These are phyloP conservation scores for Protobothrops mucrosquamatus DNA, from an alignment of 2,113 vertebrate genomes.

Conservation along the genomic window DNA sequence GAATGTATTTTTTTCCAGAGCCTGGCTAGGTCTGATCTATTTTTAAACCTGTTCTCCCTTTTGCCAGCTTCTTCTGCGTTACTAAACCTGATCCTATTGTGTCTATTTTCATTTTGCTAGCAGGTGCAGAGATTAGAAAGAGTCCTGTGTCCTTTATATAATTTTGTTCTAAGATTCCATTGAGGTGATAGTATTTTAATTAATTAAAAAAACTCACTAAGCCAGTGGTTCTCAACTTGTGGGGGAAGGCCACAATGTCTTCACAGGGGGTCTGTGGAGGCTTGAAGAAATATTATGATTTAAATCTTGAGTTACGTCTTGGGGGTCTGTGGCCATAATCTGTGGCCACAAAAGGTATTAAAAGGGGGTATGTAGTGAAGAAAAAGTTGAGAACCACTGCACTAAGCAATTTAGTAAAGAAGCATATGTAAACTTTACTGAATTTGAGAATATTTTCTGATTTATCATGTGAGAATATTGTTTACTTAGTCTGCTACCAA, in stretches of 20 bases:
- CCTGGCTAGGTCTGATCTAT: not conserved
- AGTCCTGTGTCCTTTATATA: not conserved
- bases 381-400: too few relatives aligned
- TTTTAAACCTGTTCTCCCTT: not conserved
- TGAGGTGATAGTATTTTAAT: not conserved
- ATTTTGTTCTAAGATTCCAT: not conserved
- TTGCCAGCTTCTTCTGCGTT: not conserved
- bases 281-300: too few relatives aligned
- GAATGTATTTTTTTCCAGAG: not conserved
- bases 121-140: not conserved
- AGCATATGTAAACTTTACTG: not conserved
- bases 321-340: too few relatives aligned
- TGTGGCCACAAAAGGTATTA: too few relatives aligned
- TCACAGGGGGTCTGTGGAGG: too few relatives aligned
- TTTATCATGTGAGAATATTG: not conserved
- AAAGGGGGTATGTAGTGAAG: too few relatives aligned
- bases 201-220: not conserved
- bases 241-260: too few relatives aligned
- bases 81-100: not conserved
- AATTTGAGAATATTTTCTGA: not conserved
- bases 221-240: too few relatives aligned
- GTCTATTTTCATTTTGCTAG: not conserved
- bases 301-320: too few relatives aligned
- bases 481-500: not conserved
- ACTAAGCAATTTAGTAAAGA: not conserved